Percentiles rank a stretch among this genome's conserved stretches.
Conservation (phyloP, 1,140 invertebrate species). For the Limonius californicus region DNA sequence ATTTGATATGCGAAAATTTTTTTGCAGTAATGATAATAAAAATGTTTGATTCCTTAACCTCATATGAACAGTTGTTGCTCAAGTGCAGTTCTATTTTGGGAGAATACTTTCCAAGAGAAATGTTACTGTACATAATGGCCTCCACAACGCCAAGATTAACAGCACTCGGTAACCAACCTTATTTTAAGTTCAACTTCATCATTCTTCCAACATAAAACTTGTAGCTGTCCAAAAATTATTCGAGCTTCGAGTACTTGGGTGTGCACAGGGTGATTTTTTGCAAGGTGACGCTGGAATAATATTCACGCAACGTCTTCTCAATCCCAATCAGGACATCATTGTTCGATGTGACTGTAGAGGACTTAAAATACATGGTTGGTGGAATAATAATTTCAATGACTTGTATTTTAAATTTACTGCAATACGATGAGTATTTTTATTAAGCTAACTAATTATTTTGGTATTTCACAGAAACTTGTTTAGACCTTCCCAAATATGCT, state of each 20-base stretch:
- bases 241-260: conserved; percentile 55
- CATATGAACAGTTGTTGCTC: conserved; percentile 57
- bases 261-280: conserved; percentile 56
- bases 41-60: conserved; percentile 56
- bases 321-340: conserved; percentile 32
- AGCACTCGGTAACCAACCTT: conserved; percentile 45
- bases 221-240: conserved; percentile 56
- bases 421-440: too few species aligned
- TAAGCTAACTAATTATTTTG: too few species aligned
- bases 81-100: conserved; percentile 60
- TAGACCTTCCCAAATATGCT: conserved; percentile 56
- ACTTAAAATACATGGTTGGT: conserved; percentile 36
- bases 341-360: conserved; percentile 40
- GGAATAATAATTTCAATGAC: background rate
- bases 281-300: conserved; percentile 31
- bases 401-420: too few species aligned
- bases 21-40: conserved; percentile 55
- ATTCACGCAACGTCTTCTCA: conserved; percentile 34
- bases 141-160: conserved; percentile 47
- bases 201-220: conserved; percentile 5
- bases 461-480: conserved; percentile 44
- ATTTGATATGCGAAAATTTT: too few species aligned
- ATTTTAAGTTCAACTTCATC: background rate
- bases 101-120: conserved; percentile 53
- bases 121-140: conserved; percentile 53